phyloP scores from a whole-genome alignment of 2,113 vertebrate genomes.

The Ranitomeya imitator region DNA sequence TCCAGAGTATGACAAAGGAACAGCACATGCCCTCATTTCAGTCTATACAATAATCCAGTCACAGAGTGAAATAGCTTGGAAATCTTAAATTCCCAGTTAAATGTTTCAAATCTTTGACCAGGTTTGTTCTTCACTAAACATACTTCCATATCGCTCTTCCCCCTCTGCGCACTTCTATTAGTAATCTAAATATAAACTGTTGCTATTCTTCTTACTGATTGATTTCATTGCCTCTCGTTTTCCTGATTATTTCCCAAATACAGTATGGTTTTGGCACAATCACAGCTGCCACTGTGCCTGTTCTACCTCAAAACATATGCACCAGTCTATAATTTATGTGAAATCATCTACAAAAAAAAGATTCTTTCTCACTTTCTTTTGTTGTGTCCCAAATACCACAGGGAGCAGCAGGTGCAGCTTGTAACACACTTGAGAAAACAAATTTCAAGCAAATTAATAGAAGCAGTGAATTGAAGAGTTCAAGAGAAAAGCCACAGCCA shows the following conservation, averaged over 20 bases:
- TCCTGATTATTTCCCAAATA: slow-evolving; percentile 57
- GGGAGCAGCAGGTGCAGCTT: slow-evolving; percentile 58
- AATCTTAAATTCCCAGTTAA: slow-evolving; percentile 32
- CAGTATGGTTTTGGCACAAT: slow-evolving; percentile 57
- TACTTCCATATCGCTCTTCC: slow-evolving; percentile 19
- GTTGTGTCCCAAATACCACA: slow-evolving; percentile 59
- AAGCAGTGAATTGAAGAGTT: slow-evolving; percentile 50
- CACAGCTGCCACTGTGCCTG: slow-evolving; percentile 57
- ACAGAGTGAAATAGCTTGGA: slow-evolving; percentile 15
- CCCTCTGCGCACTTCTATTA: slow-evolving; percentile 8
- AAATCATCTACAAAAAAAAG: slow-evolving; percentile 59
- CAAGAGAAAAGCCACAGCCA: slow-evolving; percentile 41
- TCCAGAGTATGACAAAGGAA: slow-evolving; percentile 40
- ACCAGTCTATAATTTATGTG: slow-evolving; percentile 59
- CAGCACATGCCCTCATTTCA: slow-evolving; percentile 21
- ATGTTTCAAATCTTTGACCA: slow-evolving; percentile 40
- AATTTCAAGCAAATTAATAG: slow-evolving; percentile 59
- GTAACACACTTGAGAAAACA: slow-evolving; percentile 59
- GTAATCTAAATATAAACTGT: slow-evolving; percentile 53
- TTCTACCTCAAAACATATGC: slow-evolving; percentile 59
- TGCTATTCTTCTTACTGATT: slow-evolving; percentile 50
- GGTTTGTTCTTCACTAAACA: not conserved
- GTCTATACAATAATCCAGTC: slow-evolving; percentile 20
- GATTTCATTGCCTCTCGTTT: slow-evolving; percentile 49
- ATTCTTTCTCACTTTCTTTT: slow-evolving; percentile 58